Evolutionary conservation across 1,140 invertebrate species (phyloP).

Genomic region (Bombus soroeensis): DNA sequence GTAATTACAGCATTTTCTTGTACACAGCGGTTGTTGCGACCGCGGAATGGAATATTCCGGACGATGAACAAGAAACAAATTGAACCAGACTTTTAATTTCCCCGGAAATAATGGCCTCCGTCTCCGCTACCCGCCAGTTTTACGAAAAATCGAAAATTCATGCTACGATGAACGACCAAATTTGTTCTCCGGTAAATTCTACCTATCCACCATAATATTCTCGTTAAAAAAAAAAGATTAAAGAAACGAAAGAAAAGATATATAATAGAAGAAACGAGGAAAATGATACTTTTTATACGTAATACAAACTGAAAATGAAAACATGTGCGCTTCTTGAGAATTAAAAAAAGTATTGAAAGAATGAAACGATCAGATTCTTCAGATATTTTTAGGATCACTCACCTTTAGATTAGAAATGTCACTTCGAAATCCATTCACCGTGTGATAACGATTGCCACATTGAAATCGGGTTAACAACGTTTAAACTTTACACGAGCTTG

Average conservation of each 20-base stretch:
- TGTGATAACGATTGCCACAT: neutral
- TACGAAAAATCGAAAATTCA: conserved; percentile 12
- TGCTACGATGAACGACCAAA: neutral
- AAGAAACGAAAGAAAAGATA: neutral
- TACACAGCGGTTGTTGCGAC: neutral
- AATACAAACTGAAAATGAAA: neutral
- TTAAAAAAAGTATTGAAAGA: neutral
- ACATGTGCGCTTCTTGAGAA: neutral
- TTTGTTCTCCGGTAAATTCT: neutral
- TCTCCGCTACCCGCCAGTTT: neutral
- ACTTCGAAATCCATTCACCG: neutral
- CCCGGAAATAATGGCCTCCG: neutral
- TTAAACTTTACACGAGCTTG: conserved; percentile 32
- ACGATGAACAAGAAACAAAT: conserved; percentile 11
- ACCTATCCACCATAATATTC: neutral
- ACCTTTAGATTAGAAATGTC: neutral
- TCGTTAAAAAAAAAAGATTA: neutral
- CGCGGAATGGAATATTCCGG: neutral
- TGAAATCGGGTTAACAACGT: conserved; percentile 13
- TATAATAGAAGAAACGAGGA: neutral
- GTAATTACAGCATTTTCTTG: neutral
- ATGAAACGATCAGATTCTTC: neutral
- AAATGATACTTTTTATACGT: too few relatives aligned
- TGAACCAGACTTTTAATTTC: conserved; percentile 14
- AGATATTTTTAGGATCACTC: neutral